A percentile compares a stretch with the other conserved stretches of the same genome.
Conservation (phyloP, 2,888 invertebrate genomes). For the Ditula angustiorana region DNA sequence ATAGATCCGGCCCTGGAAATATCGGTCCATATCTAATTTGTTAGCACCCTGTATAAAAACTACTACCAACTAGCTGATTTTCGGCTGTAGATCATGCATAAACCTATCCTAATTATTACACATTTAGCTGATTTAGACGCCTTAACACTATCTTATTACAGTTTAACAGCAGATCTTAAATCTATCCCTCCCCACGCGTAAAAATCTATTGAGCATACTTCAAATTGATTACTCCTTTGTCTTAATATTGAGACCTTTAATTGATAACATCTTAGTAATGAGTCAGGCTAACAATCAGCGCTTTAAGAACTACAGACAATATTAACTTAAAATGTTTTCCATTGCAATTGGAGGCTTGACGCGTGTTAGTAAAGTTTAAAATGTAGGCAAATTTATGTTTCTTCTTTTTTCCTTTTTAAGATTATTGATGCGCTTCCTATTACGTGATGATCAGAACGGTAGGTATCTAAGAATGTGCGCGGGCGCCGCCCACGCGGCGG, state of each 20-base stretch:
- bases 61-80: too few species aligned
- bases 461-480: slow-evolving; percentile 27
- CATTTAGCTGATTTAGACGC: not conserved
- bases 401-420: not conserved
- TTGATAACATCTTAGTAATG: slow-evolving; percentile 36
- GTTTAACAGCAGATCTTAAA: not conserved
- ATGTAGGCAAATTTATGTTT: not conserved
- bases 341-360: not conserved
- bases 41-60: too few species aligned
- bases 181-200: not conserved
- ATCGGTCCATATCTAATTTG: too few species aligned
- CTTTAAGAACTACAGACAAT: not conserved
- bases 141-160: not conserved
- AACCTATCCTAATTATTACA: not conserved
- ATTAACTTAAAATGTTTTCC: not conserved
- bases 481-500: slow-evolving; percentile 25
- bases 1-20: too few species aligned
- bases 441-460: slow-evolving; percentile 29
- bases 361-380: not conserved
- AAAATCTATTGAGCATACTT: not conserved
- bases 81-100: too few species aligned
- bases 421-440: not conserved
- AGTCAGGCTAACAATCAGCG: slow-evolving; percentile 28
- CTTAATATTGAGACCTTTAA: slow-evolving; percentile 27
- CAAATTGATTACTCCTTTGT: slow-evolving; percentile 33